Evolutionary conservation across 2,113 vertebrate genomes (phyloP).

Genomic region (Serilophus lunatus): DNA sequence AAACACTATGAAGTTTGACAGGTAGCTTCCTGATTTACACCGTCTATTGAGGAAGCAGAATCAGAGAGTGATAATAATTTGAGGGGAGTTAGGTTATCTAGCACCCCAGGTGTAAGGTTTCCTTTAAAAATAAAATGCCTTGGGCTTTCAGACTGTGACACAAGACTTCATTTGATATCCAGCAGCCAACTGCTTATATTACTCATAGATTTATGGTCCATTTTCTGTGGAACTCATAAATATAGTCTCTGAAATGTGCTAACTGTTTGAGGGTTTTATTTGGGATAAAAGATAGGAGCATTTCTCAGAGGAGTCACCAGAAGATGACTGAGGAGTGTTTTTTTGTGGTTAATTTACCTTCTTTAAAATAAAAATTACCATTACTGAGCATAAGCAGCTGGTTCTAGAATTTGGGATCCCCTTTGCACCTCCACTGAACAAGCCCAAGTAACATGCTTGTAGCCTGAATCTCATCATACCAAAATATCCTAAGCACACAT

Average conservation of each 20-base stretch:
- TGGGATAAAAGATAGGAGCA: constrained; percentile 16
- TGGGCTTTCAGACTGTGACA: constrained; percentile 47
- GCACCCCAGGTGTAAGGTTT: constrained; percentile 5
- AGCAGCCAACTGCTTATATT: constrained; percentile 39
- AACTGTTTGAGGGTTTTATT: background rate
- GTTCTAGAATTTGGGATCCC: background rate
- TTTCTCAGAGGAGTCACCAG: constrained; percentile 38
- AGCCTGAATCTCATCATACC: background rate
- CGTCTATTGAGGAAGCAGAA: background rate
- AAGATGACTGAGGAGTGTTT: background rate
- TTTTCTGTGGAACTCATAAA: constrained; percentile 54
- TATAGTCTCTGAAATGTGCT: constrained; percentile 22
- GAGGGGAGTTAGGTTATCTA: constrained; percentile 15
- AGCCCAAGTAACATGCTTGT: background rate
- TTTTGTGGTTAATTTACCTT: background rate
- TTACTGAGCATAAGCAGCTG: background rate
- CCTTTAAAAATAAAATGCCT: constrained; percentile 49
- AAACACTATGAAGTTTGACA: background rate
- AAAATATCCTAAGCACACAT: background rate
- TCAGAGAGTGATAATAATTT: background rate
- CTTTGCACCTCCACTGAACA: background rate
- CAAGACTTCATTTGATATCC: constrained; percentile 46
- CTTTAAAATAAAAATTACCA: background rate
- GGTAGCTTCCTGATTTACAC: background rate
- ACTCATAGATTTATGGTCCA: constrained; percentile 52